Evolutionary conservation across 35 echinoderm and acorn worm species (phyloP).

Genomic region (Anneissia japonica): DNA sequence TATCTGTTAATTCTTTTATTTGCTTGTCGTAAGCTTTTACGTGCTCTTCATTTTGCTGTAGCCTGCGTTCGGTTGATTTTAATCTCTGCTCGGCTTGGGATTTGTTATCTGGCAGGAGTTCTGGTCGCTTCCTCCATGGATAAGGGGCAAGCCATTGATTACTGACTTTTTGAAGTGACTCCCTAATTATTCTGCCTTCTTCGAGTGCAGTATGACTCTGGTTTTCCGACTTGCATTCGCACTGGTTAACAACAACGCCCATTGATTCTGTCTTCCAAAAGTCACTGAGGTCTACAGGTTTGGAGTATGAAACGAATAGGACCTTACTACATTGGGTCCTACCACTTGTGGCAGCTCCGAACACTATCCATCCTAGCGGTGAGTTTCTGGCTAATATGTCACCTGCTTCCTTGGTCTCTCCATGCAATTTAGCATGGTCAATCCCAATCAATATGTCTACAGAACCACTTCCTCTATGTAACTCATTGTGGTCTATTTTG

Average conservation of each 20-base stretch:
- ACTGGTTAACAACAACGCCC: constrained; percentile 25
- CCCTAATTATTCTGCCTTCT: not conserved
- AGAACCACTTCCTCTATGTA: constrained; percentile 10
- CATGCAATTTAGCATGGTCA: constrained; percentile 21
- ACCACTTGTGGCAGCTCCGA: constrained; percentile 7
- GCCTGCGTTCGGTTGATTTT: not conserved
- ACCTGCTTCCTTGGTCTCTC: not conserved
- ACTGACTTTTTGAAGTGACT: not conserved
- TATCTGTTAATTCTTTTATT: not conserved
- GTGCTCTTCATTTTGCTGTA: not conserved
- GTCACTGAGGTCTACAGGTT: constrained; percentile 38
- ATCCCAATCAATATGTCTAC: constrained; percentile 30
- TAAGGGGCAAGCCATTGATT: not conserved
- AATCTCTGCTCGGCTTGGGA: not conserved
- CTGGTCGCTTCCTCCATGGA: not conserved
- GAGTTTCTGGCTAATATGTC: not conserved
- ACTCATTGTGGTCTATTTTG: too few species aligned
- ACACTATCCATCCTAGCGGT: constrained; percentile 27
- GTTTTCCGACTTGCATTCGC: constrained; percentile 43
- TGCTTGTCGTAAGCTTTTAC: not conserved
- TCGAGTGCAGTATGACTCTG: not conserved
- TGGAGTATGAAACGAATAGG: constrained; percentile 22
- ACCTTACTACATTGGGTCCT: not conserved
- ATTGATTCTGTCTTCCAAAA: constrained; percentile 56
- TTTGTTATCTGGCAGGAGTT: not conserved